Base-by-base conservation (phyloP, 64 coral and sea anemone species). In the Stichodactyla mertensii region DNA sequence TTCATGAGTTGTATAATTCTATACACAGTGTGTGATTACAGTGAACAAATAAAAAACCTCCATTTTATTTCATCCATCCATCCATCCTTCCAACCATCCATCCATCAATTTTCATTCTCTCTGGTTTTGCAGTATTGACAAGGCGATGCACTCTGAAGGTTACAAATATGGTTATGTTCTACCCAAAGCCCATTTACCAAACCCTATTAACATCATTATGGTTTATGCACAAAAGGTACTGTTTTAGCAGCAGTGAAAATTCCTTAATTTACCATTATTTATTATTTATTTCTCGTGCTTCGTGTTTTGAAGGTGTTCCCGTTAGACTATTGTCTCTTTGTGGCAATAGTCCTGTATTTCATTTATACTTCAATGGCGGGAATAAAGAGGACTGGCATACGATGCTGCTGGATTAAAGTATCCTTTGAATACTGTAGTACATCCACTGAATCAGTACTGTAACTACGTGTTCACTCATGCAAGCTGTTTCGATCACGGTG, bases 331-430 rank as follows among this genome's bases (percentile, higher is more conserved):
- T 99, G 97, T 55, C 84, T 99, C 85, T 99, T 99, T 91, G 84
- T 99, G 57, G 90, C 55, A 14, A 88, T 99, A 56, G 97, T 99
- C 14, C 86, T 99, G 26, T 95, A 95, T 64, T 99, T 99, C 77
- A 19, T 99, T 15, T 99, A 92, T 61, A 87, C 89, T 6, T 90
- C 97, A 54, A 99, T 99, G 97, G 88, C 93, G 6, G 97, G 97
- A 19, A 95, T 99, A 60, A 94, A 89, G 54, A 81, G 88, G 51
- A 69, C 91, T 69, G 93, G 97, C 36, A 99, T 99, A 83, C 90
- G 97, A 6, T 99, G 93, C 88, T 99, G 93, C 52, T 99, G 97
- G 71, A 92, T 99, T 52, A 94, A 92, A 95, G 97, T 99, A 99
- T 99, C 97, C 93, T 95, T 84, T 66, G 62, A 66, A 45, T 45